Evolutionary conservation across 2,888 invertebrate genomes (phyloP).

Genomic region (Drosophila trichaetosa): DNA sequence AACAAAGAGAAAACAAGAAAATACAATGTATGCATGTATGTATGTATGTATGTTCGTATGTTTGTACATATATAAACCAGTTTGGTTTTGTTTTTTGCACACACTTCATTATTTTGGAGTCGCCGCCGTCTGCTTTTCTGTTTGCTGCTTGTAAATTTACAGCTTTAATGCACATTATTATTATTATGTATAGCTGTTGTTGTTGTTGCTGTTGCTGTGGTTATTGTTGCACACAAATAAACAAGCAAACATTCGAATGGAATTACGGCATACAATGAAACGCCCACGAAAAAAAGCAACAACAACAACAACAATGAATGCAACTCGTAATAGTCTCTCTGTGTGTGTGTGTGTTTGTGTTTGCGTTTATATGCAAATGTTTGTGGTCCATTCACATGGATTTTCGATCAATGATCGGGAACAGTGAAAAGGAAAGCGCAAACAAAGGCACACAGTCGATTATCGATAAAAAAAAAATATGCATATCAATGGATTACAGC

Average conservation of each 20-base stretch:
- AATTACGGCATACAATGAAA: conserved; percentile 35
- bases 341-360: neutral
- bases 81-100: conserved; percentile 64
- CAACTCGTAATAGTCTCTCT: conserved; percentile 36
- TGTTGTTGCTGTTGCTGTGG: conserved; percentile 6
- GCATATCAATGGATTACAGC: conserved; percentile 54
- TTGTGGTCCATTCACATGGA: conserved; percentile 30
- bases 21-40: conserved; percentile 55
- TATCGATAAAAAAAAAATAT: conserved; percentile 32
- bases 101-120: conserved; percentile 75
- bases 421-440: conserved; percentile 55
- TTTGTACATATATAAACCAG: conserved; percentile 61
- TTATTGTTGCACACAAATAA: conserved; percentile 21
- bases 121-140: conserved; percentile 37
- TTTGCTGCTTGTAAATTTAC: conserved; percentile 64
- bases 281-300: conserved; percentile 36
- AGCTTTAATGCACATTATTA: conserved; percentile 39
- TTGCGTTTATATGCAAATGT: conserved; percentile 18
- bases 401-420: conserved; percentile 31
- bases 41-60: conserved; percentile 28
- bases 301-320: conserved; percentile 10
- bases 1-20: conserved; percentile 80
- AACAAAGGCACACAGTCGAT: conserved; percentile 13
- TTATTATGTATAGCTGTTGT: conserved; percentile 14
- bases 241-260: conserved; percentile 18